Base-by-base conservation (phyloP, 2,888 invertebrate species). In the Odontocolon sp. region DNA sequence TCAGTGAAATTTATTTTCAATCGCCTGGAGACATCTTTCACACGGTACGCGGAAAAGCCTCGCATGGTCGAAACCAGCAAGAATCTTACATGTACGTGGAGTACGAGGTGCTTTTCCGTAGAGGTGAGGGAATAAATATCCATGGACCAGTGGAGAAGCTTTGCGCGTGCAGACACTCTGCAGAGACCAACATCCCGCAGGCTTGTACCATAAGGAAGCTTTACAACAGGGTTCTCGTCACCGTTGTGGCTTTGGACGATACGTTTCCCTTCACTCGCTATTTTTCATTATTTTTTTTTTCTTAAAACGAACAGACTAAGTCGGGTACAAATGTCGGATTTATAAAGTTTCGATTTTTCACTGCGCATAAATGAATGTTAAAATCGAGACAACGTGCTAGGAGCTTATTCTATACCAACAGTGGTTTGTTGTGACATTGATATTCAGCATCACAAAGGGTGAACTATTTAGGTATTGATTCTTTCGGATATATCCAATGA, bases 301-400 rank as follows among this genome's bases (percentile, higher is more conserved):
- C 26, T 36, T 14, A 18, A n/a, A 73, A 63, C 57, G 72, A 74
- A 84, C n/a, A n/a, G n/a, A n/a, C n/a, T n/a, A n/a, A n/a, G n/a
- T n/a, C n/a, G n/a, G n/a, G n/a, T n/a, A 87, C 84, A 84, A 87
- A 88, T 85, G 86, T 82, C 82, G 71, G 82, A 79, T 83, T 82
- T 82, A 84, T 83, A 86, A 84, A 86, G 82, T 85, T 83, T 81
- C 79, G 79, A 85, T 82, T 81, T 69, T 73, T 77, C 66, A 75
- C 18, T 31, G 38, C 69, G 83, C 76, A 82, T 84, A 82, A 84
- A 85, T 87, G 87, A 86, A 87, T 87, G 83, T 83, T 84, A 82
- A 81, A 86, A 84, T 67, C 28, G 23, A 54, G 4, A 31, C 16
- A 38, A 56, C 45, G 45, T 23, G 40, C 8, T n/a, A n/a, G 40